Base-by-base conservation (phyloP, 2,113 vertebrate genomes). In the Neolamprologus fasciatus region DNA sequence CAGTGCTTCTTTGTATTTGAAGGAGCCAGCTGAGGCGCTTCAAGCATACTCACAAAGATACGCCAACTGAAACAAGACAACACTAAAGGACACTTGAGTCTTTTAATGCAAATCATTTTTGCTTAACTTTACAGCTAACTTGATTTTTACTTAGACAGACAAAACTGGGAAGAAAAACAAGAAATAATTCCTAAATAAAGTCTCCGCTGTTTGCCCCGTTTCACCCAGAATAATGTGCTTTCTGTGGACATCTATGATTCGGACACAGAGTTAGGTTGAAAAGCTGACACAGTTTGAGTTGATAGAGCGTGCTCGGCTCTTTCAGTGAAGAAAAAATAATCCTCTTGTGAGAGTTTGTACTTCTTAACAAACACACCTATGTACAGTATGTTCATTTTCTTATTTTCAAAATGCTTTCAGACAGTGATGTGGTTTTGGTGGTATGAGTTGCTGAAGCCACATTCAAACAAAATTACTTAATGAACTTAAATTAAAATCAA, bases 91-190 rank as follows among this genome's bases (percentile, higher is more conserved):
- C 37, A 26, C 21, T 16, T 12, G n/a, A 68, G 21, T 73, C 1
- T 26, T 73, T 42, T 73, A 73, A 73, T 73, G 21, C 68, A 26
- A 73, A 7, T 26, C 40, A 26, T 73, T 73, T 45, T 73, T 73
- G 6, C n/a, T 42, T 71, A 71, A 71, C 1, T 23, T 73, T 73
- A 73, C 2, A 73, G 37, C 0, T 42, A 73, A 42, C 8, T 45
- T 73, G 2, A 45, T 73, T 45, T 73, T 45, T 16, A 2, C 13
- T 73, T 73, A 42, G 68, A 16, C 40, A 26, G 37, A 45, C 13
- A 73, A 71, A 71, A 16, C 35, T 16, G 35, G 2, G 35, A 71
- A 14, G 0, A 71, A 42, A 71, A 42, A 42, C 8, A 0, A 2
- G 1, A 23, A 71, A 71, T 16, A 6, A 23, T 71, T 16, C 37